A percentile compares a stretch with the other conserved stretches of the same genome.
Conservation (phyloP, 1,140 invertebrate genomes). For the Drosophila biarmipes region DNA sequence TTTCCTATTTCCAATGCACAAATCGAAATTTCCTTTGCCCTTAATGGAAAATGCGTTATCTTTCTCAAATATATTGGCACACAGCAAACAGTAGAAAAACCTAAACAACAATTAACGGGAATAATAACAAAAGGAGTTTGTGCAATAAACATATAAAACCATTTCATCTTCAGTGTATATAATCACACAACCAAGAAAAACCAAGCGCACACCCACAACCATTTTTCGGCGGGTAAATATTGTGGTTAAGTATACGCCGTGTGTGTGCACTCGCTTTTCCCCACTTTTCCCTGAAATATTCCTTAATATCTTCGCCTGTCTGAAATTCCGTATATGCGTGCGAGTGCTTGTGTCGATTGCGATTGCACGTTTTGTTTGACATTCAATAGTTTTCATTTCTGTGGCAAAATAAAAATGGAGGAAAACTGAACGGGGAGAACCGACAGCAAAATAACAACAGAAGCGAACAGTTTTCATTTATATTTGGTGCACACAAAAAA, state of each 20-base stretch:
- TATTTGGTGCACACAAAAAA: slow-evolving; percentile 29
- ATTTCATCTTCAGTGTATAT: slow-evolving; percentile 71
- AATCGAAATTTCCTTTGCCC: slow-evolving; percentile 21
- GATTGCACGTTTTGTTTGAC: slow-evolving; percentile 76
- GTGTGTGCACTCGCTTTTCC: slow-evolving; percentile 13
- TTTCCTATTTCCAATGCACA: slow-evolving; percentile 28
- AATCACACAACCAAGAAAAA: slow-evolving; percentile 15
- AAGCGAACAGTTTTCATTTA: slow-evolving; percentile 51
- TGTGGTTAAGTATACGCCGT: slow-evolving; percentile 77
- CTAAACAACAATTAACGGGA: slow-evolving; percentile 37
- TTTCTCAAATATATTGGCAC: slow-evolving; percentile 15
- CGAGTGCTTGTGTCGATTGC: slow-evolving; percentile 49
- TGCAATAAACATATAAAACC: slow-evolving; percentile 75
- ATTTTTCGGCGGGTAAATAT: slow-evolving; percentile 66
- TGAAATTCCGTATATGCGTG: slow-evolving; percentile 20
- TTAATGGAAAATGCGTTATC: slow-evolving; percentile 26
- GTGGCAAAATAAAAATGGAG: slow-evolving; percentile 56
- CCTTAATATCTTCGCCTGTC: slow-evolving; percentile 37
- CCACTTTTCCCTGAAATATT: slow-evolving; percentile 10
- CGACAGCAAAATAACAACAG: slow-evolving; percentile 25
- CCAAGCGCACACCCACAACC: slow-evolving; percentile 24
- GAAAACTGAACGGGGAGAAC: slow-evolving; percentile 8
- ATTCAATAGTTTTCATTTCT: slow-evolving; percentile 80
- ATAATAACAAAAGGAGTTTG: slow-evolving; percentile 61
- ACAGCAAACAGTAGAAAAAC: slow-evolving; percentile 7